Percentiles rank a stretch among this genome's conserved stretches.
phyloP scores from a whole-genome alignment of 1,140 invertebrate species.

The Hirudo medicinalis region DNA sequence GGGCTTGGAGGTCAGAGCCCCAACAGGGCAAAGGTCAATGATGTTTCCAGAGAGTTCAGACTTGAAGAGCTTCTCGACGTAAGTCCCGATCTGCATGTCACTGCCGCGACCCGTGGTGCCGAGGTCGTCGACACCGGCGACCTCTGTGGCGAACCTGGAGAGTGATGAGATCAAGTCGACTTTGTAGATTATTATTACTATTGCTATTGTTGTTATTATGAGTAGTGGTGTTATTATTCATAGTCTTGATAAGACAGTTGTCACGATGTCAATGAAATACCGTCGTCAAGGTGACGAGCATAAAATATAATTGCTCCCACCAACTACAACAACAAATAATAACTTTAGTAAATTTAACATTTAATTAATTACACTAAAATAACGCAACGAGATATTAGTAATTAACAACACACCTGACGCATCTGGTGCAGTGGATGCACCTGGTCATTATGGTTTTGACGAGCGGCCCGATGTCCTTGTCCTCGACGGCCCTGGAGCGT shows the following conservation, averaged over 20 bases:
- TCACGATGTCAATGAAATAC: no score
- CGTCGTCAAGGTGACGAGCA: no score
- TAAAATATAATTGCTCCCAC: no score
- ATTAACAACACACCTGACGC: conserved; percentile 55
- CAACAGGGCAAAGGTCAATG: conserved; percentile 96
- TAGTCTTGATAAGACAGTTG: no score
- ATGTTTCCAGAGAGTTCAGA: conserved; percentile 96
- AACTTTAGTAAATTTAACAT: no score
- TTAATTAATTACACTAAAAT: no score
- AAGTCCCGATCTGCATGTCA: conserved; percentile 96
- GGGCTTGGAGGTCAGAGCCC: conserved; percentile 91
- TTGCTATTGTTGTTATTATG: no score
- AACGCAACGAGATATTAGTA: no score
- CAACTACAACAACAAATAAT: no score
- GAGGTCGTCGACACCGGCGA: conserved; percentile 92
- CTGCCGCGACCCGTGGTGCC: conserved; percentile 88
- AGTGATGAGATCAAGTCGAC: background rate
- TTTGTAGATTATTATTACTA: no score
- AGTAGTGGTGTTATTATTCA: no score
- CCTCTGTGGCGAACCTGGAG: conserved; percentile 59
- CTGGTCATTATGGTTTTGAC: conserved; percentile 99
- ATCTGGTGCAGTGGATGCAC: conserved; percentile 97
- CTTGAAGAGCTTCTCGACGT: conserved; percentile 92
- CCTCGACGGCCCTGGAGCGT: conserved; percentile 79
- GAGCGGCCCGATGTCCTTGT: conserved; percentile 94